Percentiles rank a stretch among this genome's conserved stretches.
Evolutionary conservation across 2,113 vertebrate species (phyloP).

Genomic region (Poeciliopsis prolifica): DNA sequence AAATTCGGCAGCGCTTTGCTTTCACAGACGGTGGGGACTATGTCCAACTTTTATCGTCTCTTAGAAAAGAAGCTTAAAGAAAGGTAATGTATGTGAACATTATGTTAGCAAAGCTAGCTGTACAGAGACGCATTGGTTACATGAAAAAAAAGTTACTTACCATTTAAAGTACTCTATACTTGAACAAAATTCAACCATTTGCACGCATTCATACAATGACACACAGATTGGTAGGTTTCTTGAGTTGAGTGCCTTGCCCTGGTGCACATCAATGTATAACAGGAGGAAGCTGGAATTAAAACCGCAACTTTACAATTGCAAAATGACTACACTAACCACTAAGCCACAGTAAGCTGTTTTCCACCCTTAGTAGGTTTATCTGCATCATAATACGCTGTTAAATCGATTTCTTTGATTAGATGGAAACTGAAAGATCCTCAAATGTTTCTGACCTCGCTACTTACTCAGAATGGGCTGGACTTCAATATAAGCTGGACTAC

Average conservation of each 20-base stretch:
- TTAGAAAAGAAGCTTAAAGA: no score
- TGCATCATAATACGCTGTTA: background rate
- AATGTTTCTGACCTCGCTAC: background rate
- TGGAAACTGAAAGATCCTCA: background rate
- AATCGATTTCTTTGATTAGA: background rate
- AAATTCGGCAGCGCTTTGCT: no score
- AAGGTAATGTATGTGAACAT: no score
- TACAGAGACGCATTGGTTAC: no score
- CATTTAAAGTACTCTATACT: background rate
- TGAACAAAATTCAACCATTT: background rate
- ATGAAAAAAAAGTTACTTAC: no score
- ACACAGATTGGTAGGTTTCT: background rate
- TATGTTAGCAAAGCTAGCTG: no score
- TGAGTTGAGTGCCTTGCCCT: background rate
- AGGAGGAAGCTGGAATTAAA: background rate
- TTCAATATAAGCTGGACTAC: background rate
- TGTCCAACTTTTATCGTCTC: no score
- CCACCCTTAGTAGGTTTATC: background rate
- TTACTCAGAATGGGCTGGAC: background rate
- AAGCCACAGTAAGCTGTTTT: background rate
- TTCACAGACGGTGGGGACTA: no score
- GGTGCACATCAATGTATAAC: background rate
- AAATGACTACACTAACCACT: background rate
- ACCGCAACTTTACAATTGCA: background rate
- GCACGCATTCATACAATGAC: background rate